Conservation (phyloP, 2,797 vertebrate species). For the Sarcophilus harrisii region DNA sequence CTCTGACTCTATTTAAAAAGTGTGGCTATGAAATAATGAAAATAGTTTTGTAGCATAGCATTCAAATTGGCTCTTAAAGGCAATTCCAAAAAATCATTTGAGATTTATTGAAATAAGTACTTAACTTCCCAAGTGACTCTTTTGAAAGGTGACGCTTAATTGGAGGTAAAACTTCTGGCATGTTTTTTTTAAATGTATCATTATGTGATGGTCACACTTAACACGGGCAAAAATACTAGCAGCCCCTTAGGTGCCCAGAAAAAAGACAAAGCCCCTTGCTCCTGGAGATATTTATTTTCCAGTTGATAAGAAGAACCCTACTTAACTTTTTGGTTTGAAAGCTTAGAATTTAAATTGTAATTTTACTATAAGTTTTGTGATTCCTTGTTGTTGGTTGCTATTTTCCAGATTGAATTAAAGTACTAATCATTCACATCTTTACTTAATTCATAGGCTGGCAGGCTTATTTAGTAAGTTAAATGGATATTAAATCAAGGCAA, state of each 20-base stretch:
- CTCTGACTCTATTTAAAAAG: background rate
- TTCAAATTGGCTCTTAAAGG: background rate
- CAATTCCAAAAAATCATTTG: background rate
- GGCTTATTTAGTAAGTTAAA: constrained; percentile 22
- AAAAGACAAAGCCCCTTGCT: background rate
- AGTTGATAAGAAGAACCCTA: background rate
- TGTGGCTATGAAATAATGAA: background rate
- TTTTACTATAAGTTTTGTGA: background rate
- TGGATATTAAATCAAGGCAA: background rate
- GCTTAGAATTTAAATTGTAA: background rate
- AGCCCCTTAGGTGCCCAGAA: background rate
- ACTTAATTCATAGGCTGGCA: constrained; percentile 16
- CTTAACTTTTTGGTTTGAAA: constrained; percentile 10
- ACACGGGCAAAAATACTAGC: background rate
- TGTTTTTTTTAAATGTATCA: background rate
- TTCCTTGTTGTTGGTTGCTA: background rate
- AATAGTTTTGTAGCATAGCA: background rate
- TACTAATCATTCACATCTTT: constrained; percentile 13
- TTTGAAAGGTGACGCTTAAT: background rate
- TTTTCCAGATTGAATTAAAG: constrained; percentile 20
- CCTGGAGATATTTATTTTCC: background rate
- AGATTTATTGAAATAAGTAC: background rate
- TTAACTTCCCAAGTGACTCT: background rate
- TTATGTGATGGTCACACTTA: background rate
- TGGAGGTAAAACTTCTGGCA: background rate